Evolutionary conservation across 2,888 invertebrate genomes (phyloP).

Genomic region (Eucera pruinosa): DNA sequence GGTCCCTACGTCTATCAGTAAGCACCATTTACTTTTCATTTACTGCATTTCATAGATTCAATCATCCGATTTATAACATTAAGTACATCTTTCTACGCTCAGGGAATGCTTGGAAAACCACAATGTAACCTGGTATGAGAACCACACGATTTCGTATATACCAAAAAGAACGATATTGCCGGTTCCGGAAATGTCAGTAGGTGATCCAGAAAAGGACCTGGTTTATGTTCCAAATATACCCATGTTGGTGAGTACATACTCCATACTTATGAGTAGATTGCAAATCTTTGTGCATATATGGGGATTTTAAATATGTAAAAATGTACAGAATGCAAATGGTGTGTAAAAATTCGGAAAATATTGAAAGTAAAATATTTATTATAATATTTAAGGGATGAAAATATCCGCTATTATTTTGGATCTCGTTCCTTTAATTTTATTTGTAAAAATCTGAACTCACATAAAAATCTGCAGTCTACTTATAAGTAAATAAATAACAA

Average conservation of each 20-base stretch:
- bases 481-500: too few relatives aligned
- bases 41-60: background rate
- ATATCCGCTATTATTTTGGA: too few relatives aligned
- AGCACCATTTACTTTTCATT: constrained; percentile 78
- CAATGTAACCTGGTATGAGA: constrained; percentile 88
- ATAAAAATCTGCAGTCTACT: too few relatives aligned
- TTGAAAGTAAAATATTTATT: too few relatives aligned
- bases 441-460: too few relatives aligned
- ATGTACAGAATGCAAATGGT: too few relatives aligned
- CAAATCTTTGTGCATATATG: background rate
- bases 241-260: constrained; percentile 87
- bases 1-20: constrained; percentile 94
- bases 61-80: background rate
- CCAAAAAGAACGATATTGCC: constrained; percentile 87
- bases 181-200: constrained; percentile 88
- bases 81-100: constrained; percentile 43
- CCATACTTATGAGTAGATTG: background rate
- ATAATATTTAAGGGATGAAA: too few relatives aligned
- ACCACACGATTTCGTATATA: constrained; percentile 88
- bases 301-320: too few relatives aligned
- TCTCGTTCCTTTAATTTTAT: too few relatives aligned
- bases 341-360: too few relatives aligned
- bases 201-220: constrained; percentile 87
- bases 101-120: constrained; percentile 89
- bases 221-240: constrained; percentile 90